Conservation (phyloP, 2,113 vertebrate species). For the Jaculus jaculus region DNA sequence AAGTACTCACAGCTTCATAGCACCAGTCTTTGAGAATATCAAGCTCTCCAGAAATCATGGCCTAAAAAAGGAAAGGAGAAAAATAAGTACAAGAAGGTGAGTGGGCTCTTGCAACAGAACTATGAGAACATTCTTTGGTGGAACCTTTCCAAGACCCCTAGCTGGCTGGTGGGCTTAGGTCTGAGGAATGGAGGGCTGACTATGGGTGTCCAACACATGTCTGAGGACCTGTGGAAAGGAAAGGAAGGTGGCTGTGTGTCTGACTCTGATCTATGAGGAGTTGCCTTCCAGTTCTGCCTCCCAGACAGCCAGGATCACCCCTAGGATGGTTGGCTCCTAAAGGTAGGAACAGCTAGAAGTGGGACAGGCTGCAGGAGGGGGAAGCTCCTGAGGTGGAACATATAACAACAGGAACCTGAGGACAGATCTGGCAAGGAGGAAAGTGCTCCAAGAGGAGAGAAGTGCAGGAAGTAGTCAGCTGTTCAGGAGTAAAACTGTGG, state of each 20-base stretch:
- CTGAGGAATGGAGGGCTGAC: not conserved
- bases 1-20: constrained; percentile 94
- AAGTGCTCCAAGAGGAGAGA: not conserved
- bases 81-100: not conserved
- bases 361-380: not conserved
- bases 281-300: not conserved
- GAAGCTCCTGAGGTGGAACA: not conserved
- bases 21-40: constrained; percentile 99
- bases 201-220: not conserved
- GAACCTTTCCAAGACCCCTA: not conserved
- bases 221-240: not conserved
- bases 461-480: not conserved
- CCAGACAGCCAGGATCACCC: not conserved
- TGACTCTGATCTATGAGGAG: not conserved
- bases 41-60: constrained; percentile 95
- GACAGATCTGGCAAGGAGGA: not conserved
- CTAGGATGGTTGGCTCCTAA: not conserved
- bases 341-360: not conserved
- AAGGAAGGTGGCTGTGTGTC: not conserved
- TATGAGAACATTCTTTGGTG: not conserved
- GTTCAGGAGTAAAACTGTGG: not conserved
- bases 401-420: not conserved
- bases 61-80: constrained; percentile 81
- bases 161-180: not conserved
- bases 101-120: not conserved